Percentiles rank a stretch among this genome's conserved stretches.
These are phyloP conservation scores for Lanistes nyassanus DNA, from an alignment of 1,140 invertebrate genomes.

Conservation along the genomic window DNA sequence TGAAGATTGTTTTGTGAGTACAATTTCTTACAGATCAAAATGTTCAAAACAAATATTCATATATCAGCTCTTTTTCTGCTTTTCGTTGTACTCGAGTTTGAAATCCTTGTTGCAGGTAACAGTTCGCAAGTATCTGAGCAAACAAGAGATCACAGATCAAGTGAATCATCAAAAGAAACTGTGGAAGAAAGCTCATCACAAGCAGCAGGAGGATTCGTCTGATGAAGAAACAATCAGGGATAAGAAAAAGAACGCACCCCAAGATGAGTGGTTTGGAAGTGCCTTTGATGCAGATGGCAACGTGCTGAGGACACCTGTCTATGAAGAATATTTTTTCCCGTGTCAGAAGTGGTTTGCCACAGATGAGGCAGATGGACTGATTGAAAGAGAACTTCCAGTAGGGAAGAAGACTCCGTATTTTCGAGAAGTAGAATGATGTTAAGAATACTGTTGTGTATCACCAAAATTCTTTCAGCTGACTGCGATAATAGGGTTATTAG, in stretches of 20 bases:
- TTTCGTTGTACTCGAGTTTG: not conserved
- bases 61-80: not conserved
- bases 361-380: conserved; percentile 61
- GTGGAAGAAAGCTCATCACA: conserved; percentile 20
- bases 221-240: conserved; percentile 10
- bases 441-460: not conserved
- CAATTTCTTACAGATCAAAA: too few species aligned
- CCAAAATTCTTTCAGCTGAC: too few species aligned
- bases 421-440: conserved; percentile 19
- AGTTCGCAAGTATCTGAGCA: conserved; percentile 22
- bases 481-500: too few species aligned
- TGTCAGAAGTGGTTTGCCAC: conserved; percentile 61
- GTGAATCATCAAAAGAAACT: conserved; percentile 34
- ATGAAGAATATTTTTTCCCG: conserved; percentile 51
- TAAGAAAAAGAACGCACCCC: conserved; percentile 10
- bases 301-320: conserved; percentile 40
- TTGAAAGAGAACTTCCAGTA: conserved; percentile 51
- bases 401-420: conserved; percentile 41
- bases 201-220: not conserved
- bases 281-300: conserved; percentile 31
- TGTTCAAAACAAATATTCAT: not conserved
- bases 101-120: conserved; percentile 9
- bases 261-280: conserved; percentile 19
- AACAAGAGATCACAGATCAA: conserved; percentile 32
- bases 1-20: too few species aligned